Evolutionary conservation across 1,140 invertebrate genomes (phyloP), one percentile per base, ranked within the genome.

Genomic region (Holcopasites calliopsidis): DNA sequence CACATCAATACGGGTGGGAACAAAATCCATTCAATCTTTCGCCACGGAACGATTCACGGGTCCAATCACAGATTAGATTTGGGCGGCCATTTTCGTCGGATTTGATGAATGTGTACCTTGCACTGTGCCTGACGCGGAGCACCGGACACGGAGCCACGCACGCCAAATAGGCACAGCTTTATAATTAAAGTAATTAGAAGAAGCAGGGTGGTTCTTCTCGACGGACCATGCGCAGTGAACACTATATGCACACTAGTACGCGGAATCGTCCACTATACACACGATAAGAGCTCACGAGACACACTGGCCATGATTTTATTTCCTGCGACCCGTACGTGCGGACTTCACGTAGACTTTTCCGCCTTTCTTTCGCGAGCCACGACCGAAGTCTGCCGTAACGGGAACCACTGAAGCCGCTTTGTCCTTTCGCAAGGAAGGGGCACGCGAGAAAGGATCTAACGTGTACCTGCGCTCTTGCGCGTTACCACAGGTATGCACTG

Each of bases 171-270:
- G 47, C 65, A 49, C 40, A 31, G 35, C 66, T 49, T 35, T 13
- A 50, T 42, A 55, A 76, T 80, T 65, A 75, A 76, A 69, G 38
- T 70, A 70, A 52, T 68, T 66, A 64, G 66, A 47, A 79, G 31
- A 52, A 60, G 11, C 18, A 50, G 47, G 66, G 66, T 75, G 38
- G 73, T 65, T 65, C 57, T 76, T 64, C 33, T 33, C 49, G 38
- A 75, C 79, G 23, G 79, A 79, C 44, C 77, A 81, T 81, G 79
- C 79, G 79, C 79, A 65, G 38, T 57, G 40, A 55, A 62, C 42
- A 33, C 61, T 13, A 33, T n/a, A 38, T 35, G 40, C 54, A 58
- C 73, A 21, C 42, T 11, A 47, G 10, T 18, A 64, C 38, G 10
- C 28, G 35, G 54, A 18, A 40, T 21, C 65, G 54, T 69, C 65